phyloP scores from a whole-genome alignment of 1,140 invertebrate genomes.

The Heliconius congener region DNA sequence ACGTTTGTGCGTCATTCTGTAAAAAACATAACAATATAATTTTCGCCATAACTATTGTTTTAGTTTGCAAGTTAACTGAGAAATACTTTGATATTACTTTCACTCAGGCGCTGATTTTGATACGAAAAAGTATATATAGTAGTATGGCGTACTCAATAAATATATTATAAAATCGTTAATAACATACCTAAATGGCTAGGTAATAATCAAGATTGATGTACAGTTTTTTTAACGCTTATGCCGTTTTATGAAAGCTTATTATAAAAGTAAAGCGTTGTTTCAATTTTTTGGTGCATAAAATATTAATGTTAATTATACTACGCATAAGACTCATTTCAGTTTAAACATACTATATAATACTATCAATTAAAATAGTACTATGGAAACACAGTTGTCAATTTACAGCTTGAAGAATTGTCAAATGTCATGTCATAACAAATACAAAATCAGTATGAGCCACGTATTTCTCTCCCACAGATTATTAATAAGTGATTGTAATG shows the following conservation, averaged over 20 bases:
- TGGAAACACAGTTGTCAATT: not conserved
- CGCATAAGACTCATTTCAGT: not conserved
- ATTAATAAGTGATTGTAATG: not conserved
- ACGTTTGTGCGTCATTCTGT: slow-evolving; percentile 57
- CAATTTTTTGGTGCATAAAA: not conserved
- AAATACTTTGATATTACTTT: slow-evolving; percentile 74
- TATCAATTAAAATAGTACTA: not conserved
- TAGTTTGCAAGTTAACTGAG: slow-evolving; percentile 44
- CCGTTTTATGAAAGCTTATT: not conserved
- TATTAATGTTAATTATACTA: not conserved
- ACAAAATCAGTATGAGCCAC: not conserved
- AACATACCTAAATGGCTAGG: not conserved
- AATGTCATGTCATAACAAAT: slow-evolving; percentile 4
- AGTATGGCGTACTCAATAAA: slow-evolving; percentile 26
- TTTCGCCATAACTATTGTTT: slow-evolving; percentile 43
- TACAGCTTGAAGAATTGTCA: not conserved
- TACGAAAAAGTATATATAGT: not conserved
- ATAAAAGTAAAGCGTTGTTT: not conserved
- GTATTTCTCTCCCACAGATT: slow-evolving; percentile 1
- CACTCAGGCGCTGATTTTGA: slow-evolving; percentile 65
- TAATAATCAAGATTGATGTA: not conserved
- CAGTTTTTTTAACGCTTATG: not conserved
- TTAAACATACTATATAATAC: not conserved
- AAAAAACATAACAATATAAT: slow-evolving; percentile 33
- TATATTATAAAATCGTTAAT: not conserved